Conservation (phyloP, 2,888 invertebrate genomes). For the Octodonta nipae region DNA sequence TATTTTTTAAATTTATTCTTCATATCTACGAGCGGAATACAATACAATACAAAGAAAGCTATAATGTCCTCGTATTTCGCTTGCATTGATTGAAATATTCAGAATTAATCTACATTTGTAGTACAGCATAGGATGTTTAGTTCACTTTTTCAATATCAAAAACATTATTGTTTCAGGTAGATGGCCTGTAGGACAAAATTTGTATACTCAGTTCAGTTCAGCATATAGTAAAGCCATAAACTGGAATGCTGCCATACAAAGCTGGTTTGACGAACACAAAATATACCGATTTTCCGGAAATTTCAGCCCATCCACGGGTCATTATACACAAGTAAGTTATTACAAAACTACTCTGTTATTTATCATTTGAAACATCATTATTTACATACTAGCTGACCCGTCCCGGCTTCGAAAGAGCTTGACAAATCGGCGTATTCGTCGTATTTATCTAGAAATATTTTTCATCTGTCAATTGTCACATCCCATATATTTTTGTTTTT, state of each 20-base stretch:
- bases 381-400: too few relatives aligned
- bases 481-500: too few relatives aligned
- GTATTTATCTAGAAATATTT: too few relatives aligned
- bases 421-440: too few relatives aligned
- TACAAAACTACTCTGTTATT: too few relatives aligned
- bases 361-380: too few relatives aligned
- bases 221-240: slow-evolving; percentile 5
- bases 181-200: slow-evolving; percentile 20
- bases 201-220: slow-evolving; percentile 12
- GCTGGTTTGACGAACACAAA: slow-evolving; percentile 15
- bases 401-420: too few relatives aligned
- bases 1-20: too few relatives aligned
- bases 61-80: background rate
- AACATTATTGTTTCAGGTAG: slow-evolving; percentile 11
- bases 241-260: slow-evolving; percentile 12
- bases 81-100: background rate
- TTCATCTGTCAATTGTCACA: too few relatives aligned
- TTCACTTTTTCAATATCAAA: background rate
- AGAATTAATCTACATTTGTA: background rate
- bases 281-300: slow-evolving; percentile 12
- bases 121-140: background rate
- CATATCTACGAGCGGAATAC: too few relatives aligned
- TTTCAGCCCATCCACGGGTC: slow-evolving; percentile 10
- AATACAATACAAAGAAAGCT: too few relatives aligned
- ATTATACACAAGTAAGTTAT: slow-evolving; percentile 17